Evolutionary conservation across 2,888 invertebrate genomes (phyloP), one percentile per base, ranked within the genome.

Genomic region (Timema podura): DNA sequence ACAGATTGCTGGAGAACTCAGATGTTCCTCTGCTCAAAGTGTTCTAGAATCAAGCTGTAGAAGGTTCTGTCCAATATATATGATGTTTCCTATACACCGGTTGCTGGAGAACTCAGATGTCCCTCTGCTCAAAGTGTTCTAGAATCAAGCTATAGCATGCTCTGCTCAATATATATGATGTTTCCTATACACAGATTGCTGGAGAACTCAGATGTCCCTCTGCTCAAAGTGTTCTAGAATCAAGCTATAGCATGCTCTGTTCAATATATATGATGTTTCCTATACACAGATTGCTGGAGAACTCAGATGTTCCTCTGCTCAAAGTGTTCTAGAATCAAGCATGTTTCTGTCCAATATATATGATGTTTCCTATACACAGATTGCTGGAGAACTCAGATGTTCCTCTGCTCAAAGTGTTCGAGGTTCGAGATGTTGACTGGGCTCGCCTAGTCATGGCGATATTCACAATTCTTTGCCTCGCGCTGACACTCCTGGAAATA

Each of bases 401-500:
- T 44, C 87, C 88, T 9, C 81, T 88, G 13, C 85, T 87, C 0
- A 84, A 86, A 49, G 81, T 87, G 11, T 82, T 88, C 49, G 87
- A 88, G 80, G 84, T 85, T 2, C 83, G 86, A 48, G 83, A 86
- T 30, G 85, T 87, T 0, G 85, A 84, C 54, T 88, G 88, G 88
- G 84, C 87, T 44, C 83, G 87, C 71, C 86, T 87, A 8, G 80
- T 86, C 9, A 82, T 87, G 74, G 87, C 87, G 2, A 84, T 85
- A 1, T 83, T 85, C 44, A 87, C 87, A 0, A 86, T 88, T 5
- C 84, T 85, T 15, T 86, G 86, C 0, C 83, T 85, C 13, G 85
- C 85, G 66, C 79, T 88, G n/a, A 85, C 87, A n/a, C 78, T 88
- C 70, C 87, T 87, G 5, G 88, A 88, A 78, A 82, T 87, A 0